Conservation (phyloP, 2,888 invertebrate genomes). For the Saturnia pavonia region DNA sequence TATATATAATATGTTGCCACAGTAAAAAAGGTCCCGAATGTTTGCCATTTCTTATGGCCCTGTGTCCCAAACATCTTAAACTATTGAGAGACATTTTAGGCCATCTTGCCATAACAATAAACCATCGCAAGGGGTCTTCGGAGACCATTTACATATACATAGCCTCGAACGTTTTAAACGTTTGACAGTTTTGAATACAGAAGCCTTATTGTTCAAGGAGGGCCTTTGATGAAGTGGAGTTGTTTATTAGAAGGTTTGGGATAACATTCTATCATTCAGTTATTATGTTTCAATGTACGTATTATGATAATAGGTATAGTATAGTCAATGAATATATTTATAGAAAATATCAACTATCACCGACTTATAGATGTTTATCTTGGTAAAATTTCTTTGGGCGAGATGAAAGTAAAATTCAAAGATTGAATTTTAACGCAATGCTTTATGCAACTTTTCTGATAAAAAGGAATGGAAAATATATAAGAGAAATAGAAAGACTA, state of each 20-base stretch:
- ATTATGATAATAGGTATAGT: too few species aligned
- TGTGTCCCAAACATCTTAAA: constrained; percentile 58
- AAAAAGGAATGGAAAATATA: too few species aligned
- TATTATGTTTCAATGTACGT: constrained; percentile 11
- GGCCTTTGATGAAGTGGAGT: constrained; percentile 43
- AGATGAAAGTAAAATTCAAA: too few species aligned
- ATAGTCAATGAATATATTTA: background rate
- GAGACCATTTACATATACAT: constrained; percentile 71
- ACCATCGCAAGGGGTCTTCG: constrained; percentile 51
- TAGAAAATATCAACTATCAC: background rate
- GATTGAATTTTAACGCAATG: too few species aligned
- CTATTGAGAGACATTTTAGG: constrained; percentile 63
- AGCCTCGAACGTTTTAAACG: constrained; percentile 53
- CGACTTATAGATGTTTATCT: background rate
- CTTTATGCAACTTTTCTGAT: too few species aligned
- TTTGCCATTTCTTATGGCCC: constrained; percentile 24
- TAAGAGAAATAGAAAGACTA: too few species aligned
- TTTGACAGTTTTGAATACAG: constrained; percentile 73
- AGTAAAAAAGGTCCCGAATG: background rate
- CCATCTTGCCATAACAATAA: constrained; percentile 77
- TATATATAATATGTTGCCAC: too few species aligned
- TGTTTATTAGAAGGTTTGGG: constrained; percentile 27
- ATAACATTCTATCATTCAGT: constrained; percentile 30
- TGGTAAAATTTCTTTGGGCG: too few species aligned
- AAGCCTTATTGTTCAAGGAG: constrained; percentile 46